Evolutionary conservation across 2,797 vertebrate genomes (phyloP).

Genomic region (Eutrigla gurnardus): DNA sequence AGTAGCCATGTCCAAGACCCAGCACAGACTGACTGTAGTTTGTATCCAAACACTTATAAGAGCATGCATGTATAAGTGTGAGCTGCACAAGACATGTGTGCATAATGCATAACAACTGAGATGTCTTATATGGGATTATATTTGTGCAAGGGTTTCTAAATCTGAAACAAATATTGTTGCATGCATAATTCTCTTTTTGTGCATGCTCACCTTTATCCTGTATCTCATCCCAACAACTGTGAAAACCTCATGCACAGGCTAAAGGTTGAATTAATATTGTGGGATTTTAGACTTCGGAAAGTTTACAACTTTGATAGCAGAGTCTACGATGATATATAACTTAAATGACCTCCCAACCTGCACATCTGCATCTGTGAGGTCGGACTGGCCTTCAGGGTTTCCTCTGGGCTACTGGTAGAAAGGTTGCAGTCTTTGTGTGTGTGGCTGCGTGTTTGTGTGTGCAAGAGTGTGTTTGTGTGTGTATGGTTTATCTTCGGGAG

Average conservation of each 20-base stretch:
- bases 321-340: conserved; percentile 4
- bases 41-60: neutral
- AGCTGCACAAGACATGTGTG: neutral
- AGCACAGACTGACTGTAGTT: neutral
- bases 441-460: conserved; percentile 49
- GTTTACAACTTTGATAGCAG: neutral
- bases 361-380: conserved; percentile 44
- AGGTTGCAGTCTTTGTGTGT: conserved; percentile 43
- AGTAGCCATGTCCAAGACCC: neutral
- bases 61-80: neutral
- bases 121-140: neutral
- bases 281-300: neutral
- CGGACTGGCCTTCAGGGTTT: conserved; percentile 19
- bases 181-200: neutral
- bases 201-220: neutral
- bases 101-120: neutral
- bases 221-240: neutral
- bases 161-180: conserved; percentile 3
- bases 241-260: neutral
- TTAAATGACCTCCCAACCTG: conserved; percentile 12
- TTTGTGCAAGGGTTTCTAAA: neutral
- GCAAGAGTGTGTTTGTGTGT: conserved; percentile 61
- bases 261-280: neutral
- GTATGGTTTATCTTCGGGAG: conserved; percentile 59
- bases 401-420: conserved; percentile 49